A percentile compares a stretch with the other conserved stretches of the same genome.
These are phyloP conservation scores for Ophraella communa DNA, from an alignment of 2,888 invertebrate species.

Conservation along the genomic window DNA sequence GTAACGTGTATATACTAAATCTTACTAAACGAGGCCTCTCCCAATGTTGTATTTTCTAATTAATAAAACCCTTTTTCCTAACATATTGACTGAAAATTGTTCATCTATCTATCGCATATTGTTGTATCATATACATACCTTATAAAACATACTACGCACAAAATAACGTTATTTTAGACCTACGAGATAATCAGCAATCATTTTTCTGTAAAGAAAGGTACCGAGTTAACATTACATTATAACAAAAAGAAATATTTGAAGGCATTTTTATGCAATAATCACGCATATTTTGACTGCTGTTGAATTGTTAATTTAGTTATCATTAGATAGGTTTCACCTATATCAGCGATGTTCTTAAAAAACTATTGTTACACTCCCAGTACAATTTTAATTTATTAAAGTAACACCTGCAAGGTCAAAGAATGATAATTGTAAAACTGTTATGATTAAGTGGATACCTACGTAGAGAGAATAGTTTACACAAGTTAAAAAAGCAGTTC, in stretches of 20 bases:
- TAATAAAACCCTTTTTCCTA: conserved; percentile 13
- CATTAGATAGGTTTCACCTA: no score
- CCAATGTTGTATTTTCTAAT: conserved; percentile 24
- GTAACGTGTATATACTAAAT: conserved; percentile 31
- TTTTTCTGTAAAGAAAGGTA: conserved; percentile 1
- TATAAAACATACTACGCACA: conserved; percentile 14
- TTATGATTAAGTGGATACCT: no score
- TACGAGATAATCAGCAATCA: conserved; percentile 8
- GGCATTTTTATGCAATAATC: no score
- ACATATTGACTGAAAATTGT: conserved; percentile 30
- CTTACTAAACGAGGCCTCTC: conserved; percentile 28
- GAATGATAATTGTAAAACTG: no score
- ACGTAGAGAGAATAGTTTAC: no score
- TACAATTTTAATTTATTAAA: no score
- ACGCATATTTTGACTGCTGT: no score
- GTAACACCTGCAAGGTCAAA: no score
- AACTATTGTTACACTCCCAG: neutral
- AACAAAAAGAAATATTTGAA: no score
- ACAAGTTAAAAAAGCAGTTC: no score
- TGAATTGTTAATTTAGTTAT: no score
- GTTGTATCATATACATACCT: conserved; percentile 5
- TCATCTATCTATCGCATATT: conserved; percentile 13
- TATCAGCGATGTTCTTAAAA: neutral
- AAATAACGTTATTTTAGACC: conserved; percentile 11
- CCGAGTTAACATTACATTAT: neutral